Evolutionary conservation across 1,140 invertebrate genomes (phyloP), one percentile per base, ranked within the genome.

Genomic region (Drosophila hydei): DNA sequence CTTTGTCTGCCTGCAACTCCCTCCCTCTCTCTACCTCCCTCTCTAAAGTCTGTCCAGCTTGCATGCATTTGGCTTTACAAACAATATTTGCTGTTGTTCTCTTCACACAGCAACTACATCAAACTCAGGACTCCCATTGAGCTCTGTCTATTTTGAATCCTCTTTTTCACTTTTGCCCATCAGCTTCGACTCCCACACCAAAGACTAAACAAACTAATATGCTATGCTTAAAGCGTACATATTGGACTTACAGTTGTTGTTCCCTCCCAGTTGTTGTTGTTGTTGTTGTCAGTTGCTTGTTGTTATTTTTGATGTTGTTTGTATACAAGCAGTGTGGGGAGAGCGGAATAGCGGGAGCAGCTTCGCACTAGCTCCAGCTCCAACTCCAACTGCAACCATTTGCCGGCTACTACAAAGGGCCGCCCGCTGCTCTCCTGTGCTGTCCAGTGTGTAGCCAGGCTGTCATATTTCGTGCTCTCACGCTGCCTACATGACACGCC

Each of bases 231-330:
- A 88, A 88, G 83, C 83, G 83, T 88, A 88, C 84, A 88, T 88
- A 88, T 88, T 88, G 78, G 83, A 89, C 83, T 81, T 89, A 89
- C 72, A 76, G 83, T 89, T 88, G 72, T 45, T 71, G 38, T 40
- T 14, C 6, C 6, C 30, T 9, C n/a, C n/a, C n/a, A n/a, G n/a
- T 8, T 33, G 30, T 23, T 71, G 62, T 43, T 61, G 40, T 36
- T 54, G 27, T 65, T 67, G 56, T 62, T 70, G 50, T 36, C 61
- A 67, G 65, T 83, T 79, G 79, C 68, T 64, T 83, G 79, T 79
- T 88, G 84, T 88, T 88, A 88, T 88, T 88, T 89, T 88, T 88
- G 75, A 89, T 89, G 78, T 89, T 88, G 83, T 88, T 88, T 88
- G 79, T 89, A 61, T 52, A 63, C 67, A 54, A 62, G 51, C 54